A percentile compares a stretch with the other conserved stretches of the same genome.
Evolutionary conservation across 1,140 invertebrate species (phyloP).

Genomic region (Lanistes nyassanus): DNA sequence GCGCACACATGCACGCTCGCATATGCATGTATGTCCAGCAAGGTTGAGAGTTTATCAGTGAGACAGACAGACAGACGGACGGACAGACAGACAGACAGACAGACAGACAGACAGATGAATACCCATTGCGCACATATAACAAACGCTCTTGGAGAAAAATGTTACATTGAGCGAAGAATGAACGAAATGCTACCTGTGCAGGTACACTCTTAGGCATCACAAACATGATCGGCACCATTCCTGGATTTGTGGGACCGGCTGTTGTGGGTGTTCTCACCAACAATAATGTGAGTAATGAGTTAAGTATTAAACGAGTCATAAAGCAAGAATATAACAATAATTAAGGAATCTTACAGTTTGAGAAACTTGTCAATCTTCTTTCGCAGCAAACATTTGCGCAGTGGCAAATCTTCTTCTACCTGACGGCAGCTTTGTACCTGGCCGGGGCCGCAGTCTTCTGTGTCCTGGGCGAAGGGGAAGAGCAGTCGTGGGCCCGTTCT

Average conservation of each 20-base stretch:
- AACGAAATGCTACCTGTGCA: conserved; percentile 62
- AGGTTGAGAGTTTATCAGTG: too few relatives aligned
- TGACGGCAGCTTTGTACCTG: conserved; percentile 76
- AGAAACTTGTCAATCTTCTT: conserved; percentile 16
- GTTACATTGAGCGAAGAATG: too few relatives aligned
- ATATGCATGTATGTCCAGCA: too few relatives aligned
- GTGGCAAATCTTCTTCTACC: conserved; percentile 82
- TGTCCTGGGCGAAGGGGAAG: conserved; percentile 82
- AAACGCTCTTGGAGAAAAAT: too few relatives aligned
- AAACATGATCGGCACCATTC: conserved; percentile 85
- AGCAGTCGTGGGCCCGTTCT: conserved; percentile 77
- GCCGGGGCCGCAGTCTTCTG: conserved; percentile 77
- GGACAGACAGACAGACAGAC: too few relatives aligned
- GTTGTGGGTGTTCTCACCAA: conserved; percentile 81
- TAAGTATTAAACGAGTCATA: too few relatives aligned
- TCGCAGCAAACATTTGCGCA: conserved; percentile 81
- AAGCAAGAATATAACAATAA: too few relatives aligned
- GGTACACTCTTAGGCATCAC: conserved; percentile 81
- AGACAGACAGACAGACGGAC: too few relatives aligned
- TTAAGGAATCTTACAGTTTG: too few relatives aligned
- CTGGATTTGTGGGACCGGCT: conserved; percentile 85
- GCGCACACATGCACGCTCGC: too few relatives aligned
- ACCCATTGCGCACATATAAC: too few relatives aligned
- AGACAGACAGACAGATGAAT: too few relatives aligned
- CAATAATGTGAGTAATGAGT: conserved; percentile 44